Conservation (phyloP, 2,888 invertebrate genomes). For the Drosophila longiperda region DNA sequence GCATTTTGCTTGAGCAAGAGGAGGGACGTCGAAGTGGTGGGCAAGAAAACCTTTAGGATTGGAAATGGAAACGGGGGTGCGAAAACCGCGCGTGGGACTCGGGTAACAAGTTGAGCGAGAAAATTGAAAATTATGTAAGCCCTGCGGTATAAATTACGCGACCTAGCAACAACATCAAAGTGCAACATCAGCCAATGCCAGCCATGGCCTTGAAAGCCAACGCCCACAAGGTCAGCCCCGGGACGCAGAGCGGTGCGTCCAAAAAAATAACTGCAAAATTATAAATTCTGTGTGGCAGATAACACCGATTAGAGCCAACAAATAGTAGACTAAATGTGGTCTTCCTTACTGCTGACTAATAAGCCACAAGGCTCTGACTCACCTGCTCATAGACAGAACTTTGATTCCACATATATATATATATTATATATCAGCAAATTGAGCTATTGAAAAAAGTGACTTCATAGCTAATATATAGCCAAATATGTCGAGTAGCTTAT, state of each 20-base stretch:
- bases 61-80: slow-evolving; percentile 40
- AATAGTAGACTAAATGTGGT: slow-evolving; percentile 1
- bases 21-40: neutral
- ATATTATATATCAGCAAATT: slow-evolving; percentile 6
- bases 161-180: slow-evolving; percentile 63
- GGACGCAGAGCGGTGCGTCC: slow-evolving; percentile 28
- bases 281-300: slow-evolving; percentile 5
- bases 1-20: slow-evolving; percentile 27
- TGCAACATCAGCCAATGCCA: slow-evolving; percentile 38
- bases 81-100: slow-evolving; percentile 42
- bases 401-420: slow-evolving; percentile 21
- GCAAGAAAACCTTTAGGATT: slow-evolving; percentile 25
- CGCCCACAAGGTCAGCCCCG: slow-evolving; percentile 54
- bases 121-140: slow-evolving; percentile 63
- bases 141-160: slow-evolving; percentile 60
- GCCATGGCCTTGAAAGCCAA: slow-evolving; percentile 34
- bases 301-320: slow-evolving; percentile 14
- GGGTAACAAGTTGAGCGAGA: slow-evolving; percentile 44
- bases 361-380: slow-evolving; percentile 31
- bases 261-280: slow-evolving; percentile 15
- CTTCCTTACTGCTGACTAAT: slow-evolving; percentile 45
- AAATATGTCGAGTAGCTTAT: slow-evolving; percentile 6
- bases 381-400: slow-evolving; percentile 26
- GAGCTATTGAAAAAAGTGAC: slow-evolving; percentile 18
- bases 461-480: slow-evolving; percentile 11